Base-by-base conservation (phyloP, 1,140 invertebrate genomes). In the Pseudomyrmex cubaensis region DNA sequence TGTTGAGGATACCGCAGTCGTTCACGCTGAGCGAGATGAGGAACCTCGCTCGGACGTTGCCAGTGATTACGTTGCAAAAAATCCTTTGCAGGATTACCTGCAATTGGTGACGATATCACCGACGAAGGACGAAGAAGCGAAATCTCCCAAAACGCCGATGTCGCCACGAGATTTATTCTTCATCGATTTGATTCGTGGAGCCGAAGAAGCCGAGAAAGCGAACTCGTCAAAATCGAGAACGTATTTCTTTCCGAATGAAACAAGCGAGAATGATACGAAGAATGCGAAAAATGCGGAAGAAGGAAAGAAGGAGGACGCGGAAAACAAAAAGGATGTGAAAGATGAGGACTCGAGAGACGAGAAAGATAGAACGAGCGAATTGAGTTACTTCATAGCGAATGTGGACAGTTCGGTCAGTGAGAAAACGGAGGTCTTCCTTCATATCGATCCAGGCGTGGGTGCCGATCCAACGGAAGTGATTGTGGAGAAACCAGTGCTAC, bases 91-190 rank as follows among this genome's bases (percentile, higher is more conserved):
- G 48, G 82, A 87, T 17, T 91, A 91, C 77, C 61, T 90, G 9
- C 89, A 91, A 62, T 46, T 91, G 8, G 90, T 91, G 9, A 87
- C 83, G 15, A 72, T 92, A 22, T 83, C 78, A 1, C 80, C 84
- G 0, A 35, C 70, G 2, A 62, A 63, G 48, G 76, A 80, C 25
- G 54, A 85, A 22, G 15, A 50, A 0, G 66, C 84, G 15, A 72
- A 25, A 25, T 25, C 83, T 9, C 85, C 82, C 0, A 73, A 84
- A 66, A 83, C 85, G 70, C 87, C 92, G 4, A 78, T 94, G 57
- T 93, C 93, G 1, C 94, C 94, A 2, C 87, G 94, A 35, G 92
- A 94, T 76, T 76, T 94, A 35, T 94, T 94, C 72, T 94, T 94
- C 66, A 91, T 90, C 7, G 93, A 94, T 90, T 75, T 94, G 4